Evolutionary conservation across 2,888 invertebrate genomes (phyloP), one percentile per base, ranked within the genome.

Genomic region (Neocrepidodera transversa): DNA sequence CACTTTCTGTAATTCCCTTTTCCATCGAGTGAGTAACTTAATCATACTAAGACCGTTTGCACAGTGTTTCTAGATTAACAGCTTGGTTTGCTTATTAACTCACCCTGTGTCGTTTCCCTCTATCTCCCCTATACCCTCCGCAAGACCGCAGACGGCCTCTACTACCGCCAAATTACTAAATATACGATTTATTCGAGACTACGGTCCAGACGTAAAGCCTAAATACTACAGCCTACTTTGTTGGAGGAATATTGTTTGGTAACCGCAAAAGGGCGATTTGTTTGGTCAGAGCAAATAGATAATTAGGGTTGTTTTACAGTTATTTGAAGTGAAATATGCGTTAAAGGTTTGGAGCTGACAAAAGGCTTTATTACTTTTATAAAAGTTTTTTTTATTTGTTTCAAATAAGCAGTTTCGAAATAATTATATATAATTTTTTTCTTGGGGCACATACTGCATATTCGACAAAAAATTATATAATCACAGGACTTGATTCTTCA

Each of bases 51-150:
- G 68, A 63, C 68, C 65, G 64, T 67, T 68, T 66, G 68, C 64
- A 65, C 68, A 69, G 62, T 58, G 67, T 63, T 68, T 62, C 63
- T 28, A 62, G 67, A 69, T 69, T 69, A 69, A 68, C 69, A 69
- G 67, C 65, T 69, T 65, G 49, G 52, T 49, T 47, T 48, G 66
- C 67, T 66, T 68, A 68, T 67, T 68, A 68, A 68, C 52, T 58
- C 40, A 48, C 18, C 23, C 53, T 28, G 47, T 30, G 35, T 59
- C 62, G 55, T 45, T 47, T 20, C 40, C 43, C 35, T 13, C 26
- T 20, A 16, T 8, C 45, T 23, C 45, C 48, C 14, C 26, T 17
- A 18, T 18, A 17, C 6, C 8, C 40, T 28, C 40, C 23, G 38
- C 30, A 49, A 40, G 40, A 61, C 61, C 61, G 61, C 61, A 61